Evolutionary conservation across 2,113 vertebrate genomes (phyloP).

Genomic region (Zosterops lateralis): DNA sequence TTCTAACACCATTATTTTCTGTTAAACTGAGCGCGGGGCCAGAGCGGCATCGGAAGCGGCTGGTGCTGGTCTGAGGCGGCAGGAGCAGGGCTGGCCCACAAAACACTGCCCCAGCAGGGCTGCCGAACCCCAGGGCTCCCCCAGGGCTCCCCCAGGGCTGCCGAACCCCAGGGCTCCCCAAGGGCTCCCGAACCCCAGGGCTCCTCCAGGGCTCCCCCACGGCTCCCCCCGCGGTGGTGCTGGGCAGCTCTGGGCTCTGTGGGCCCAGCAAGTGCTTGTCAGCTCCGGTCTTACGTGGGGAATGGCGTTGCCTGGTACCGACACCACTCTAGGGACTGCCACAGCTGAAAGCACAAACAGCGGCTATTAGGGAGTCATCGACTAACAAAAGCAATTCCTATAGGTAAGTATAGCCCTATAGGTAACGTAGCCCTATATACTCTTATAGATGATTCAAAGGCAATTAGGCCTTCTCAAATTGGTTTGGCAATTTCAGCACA

Average conservation of each 20-base stretch:
- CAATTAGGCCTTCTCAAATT: background rate
- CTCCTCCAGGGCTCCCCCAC: too few species aligned
- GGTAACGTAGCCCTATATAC: background rate
- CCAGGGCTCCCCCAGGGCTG: too few species aligned
- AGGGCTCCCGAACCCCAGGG: too few species aligned
- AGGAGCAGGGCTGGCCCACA: background rate
- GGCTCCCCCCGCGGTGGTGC: rapidly evolving
- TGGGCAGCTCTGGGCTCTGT: background rate
- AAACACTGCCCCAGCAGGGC: rapidly evolving
- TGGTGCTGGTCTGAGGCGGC: background rate
- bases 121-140: too few species aligned
- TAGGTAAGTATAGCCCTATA: background rate
- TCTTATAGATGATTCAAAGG: background rate
- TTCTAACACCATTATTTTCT: background rate
- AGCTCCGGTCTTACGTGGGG: background rate
- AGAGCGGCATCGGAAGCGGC: background rate
- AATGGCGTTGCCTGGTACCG: rapidly evolving
- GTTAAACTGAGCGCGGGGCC: background rate
- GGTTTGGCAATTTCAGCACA: background rate
- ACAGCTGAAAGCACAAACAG: background rate
- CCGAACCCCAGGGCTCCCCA: too few species aligned
- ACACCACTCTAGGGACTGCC: rapidly evolving
- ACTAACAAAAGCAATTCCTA: background rate
- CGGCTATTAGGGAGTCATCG: background rate
- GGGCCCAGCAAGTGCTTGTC: rapidly evolving